Conservation (phyloP, 2,797 vertebrate genomes). For the Notoglanidium macrostoma region DNA sequence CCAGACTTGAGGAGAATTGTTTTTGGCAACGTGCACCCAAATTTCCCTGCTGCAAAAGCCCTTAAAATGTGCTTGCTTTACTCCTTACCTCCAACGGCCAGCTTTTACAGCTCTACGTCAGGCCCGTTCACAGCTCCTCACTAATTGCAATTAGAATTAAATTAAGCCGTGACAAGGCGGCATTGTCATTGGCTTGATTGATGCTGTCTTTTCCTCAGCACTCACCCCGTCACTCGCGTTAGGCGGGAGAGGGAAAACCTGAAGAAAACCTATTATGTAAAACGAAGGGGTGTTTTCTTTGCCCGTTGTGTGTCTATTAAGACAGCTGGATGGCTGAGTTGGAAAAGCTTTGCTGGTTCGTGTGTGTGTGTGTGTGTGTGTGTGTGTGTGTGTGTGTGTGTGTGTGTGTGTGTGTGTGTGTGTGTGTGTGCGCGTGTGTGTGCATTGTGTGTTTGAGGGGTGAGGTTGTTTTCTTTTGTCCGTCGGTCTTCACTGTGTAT, state of each 20-base stretch:
- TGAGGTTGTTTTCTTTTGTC: slow-evolving; percentile 74
- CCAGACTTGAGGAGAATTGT: slow-evolving; percentile 78
- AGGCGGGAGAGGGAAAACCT: background rate
- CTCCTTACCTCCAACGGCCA: slow-evolving; percentile 48
- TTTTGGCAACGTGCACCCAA: slow-evolving; percentile 76
- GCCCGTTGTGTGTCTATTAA: slow-evolving; percentile 44
- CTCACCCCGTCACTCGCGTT: background rate
- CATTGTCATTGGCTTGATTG: slow-evolving; percentile 23
- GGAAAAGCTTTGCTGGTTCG: slow-evolving; percentile 43
- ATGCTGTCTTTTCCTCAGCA: slow-evolving; percentile 26
- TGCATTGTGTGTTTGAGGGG: slow-evolving; percentile 59
- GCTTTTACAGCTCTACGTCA: slow-evolving; percentile 21
- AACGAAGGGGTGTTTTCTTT: slow-evolving; percentile 48
- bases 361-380: background rate
- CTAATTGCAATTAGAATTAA: slow-evolving; percentile 52
- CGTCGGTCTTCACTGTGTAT: slow-evolving; percentile 66
- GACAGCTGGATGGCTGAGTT: slow-evolving; percentile 36
- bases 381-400: too few relatives aligned
- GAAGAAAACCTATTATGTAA: slow-evolving; percentile 31
- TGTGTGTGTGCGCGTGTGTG: slow-evolving; percentile 55
- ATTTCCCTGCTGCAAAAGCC: slow-evolving; percentile 72
- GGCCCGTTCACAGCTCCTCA: background rate
- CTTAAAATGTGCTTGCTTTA: slow-evolving; percentile 67
- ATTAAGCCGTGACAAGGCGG: slow-evolving; percentile 19
- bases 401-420: slow-evolving; percentile 44